Percentiles rank a stretch among this genome's conserved stretches.
Evolutionary conservation across 2,888 invertebrate genomes (phyloP).

Genomic region (Melanchra persicariae): DNA sequence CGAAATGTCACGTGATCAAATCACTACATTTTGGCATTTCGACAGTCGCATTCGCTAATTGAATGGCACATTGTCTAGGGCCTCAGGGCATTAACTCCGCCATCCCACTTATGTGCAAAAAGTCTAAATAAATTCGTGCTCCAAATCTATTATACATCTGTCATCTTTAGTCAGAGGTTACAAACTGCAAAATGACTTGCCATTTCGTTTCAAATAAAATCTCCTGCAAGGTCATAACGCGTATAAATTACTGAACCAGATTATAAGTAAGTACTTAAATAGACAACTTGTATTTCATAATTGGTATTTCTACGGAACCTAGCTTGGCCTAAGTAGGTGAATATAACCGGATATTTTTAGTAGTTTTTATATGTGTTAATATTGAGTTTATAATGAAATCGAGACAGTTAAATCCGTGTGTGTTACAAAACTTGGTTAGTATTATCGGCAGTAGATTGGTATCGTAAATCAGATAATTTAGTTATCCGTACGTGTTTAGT

Average conservation of each 20-base stretch:
- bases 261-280: conserved; percentile 12
- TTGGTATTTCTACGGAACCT: conserved; percentile 43
- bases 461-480: conserved; percentile 10
- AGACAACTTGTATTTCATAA: conserved; percentile 41
- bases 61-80: too few relatives aligned
- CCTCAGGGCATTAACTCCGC: too few relatives aligned
- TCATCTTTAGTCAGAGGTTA: background rate
- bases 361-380: conserved; percentile 49
- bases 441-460: conserved; percentile 15
- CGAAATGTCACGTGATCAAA: too few relatives aligned
- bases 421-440: conserved; percentile 43
- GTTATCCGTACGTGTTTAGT: conserved; percentile 19
- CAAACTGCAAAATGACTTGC: background rate
- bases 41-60: too few relatives aligned
- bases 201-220: conserved; percentile 15
- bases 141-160: background rate
- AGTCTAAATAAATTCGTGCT: background rate
- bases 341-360: conserved; percentile 56
- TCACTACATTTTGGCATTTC: too few relatives aligned
- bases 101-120: too few relatives aligned
- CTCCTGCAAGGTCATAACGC: conserved; percentile 6
- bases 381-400: conserved; percentile 45
- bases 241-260: conserved; percentile 14
- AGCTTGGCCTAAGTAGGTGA: conserved; percentile 46
- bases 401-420: conserved; percentile 38